A percentile compares a stretch with the other conserved stretches of the same genome.
Evolutionary conservation across 2,797 vertebrate genomes (phyloP).

Genomic region (Lerista edwardsae): DNA sequence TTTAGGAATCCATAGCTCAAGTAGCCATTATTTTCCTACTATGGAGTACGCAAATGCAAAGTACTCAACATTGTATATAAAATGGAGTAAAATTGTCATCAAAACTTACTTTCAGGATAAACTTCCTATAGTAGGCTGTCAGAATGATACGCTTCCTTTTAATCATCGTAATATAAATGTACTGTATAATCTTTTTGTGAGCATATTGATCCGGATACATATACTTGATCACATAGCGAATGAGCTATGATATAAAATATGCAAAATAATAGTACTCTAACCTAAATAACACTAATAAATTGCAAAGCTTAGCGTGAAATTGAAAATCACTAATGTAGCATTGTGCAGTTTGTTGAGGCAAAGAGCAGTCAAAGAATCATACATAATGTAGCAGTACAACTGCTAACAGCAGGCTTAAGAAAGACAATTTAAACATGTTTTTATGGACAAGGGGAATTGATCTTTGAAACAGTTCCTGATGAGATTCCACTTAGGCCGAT

Average conservation of each 20-base stretch:
- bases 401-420: conserved; percentile 71
- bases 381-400: conserved; percentile 77
- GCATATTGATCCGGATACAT: conserved; percentile 74
- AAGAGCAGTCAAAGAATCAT: conserved; percentile 75
- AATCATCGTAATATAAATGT: conserved; percentile 46
- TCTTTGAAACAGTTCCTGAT: conserved; percentile 74
- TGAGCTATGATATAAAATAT: conserved; percentile 76
- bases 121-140: conserved; percentile 2
- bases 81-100: conserved; percentile 26
- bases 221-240: conserved; percentile 67
- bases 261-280: conserved; percentile 81
- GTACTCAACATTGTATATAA: conserved; percentile 33
- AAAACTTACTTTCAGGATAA: not conserved
- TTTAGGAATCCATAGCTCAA: conserved; percentile 23
- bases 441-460: conserved; percentile 75
- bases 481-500: conserved; percentile 73
- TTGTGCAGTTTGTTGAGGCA: conserved; percentile 66
- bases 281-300: conserved; percentile 81
- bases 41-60: conserved; percentile 22
- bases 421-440: conserved; percentile 73
- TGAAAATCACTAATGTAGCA: conserved; percentile 80
- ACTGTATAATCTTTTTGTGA: conserved; percentile 55
- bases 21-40: conserved; percentile 27
- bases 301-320: conserved; percentile 81
- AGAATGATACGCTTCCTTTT: conserved; percentile 40